Evolutionary conservation across 2,797 vertebrate species (phyloP), one percentile per base, ranked within the genome.

Genomic region (Pseudochirops cupreus): DNA sequence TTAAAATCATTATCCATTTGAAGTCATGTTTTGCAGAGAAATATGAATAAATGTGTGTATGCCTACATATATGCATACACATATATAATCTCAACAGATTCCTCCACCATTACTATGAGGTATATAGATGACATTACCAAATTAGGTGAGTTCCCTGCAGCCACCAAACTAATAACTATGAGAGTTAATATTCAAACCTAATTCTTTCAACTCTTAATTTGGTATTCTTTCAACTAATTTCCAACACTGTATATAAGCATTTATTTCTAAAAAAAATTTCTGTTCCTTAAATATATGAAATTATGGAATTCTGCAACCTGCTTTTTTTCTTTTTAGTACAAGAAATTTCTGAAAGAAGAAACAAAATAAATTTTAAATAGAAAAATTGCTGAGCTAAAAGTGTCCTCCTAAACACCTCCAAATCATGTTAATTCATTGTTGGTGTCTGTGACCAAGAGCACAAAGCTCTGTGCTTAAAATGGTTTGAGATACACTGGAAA

Each of bases 401-500:
- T 97, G 90, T 97, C 62, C 94, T 97, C 94, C 1, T 95, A 56
- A 97, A 95, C 39, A 97, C 33, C 16, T 92, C 31, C 1, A 53
- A 93, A 94, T 74, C 3, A 33, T 93, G 1, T 50, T 96, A 92
- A 92, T 96, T 26, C 91, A 97, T 52, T 46, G 90, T 90, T 95
- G 93, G 11, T 95, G 93, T 97, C 96, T 95, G n/a, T 89, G 50
- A 11, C 58, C 90, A 94, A 96, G 92, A 98, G 93, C 92, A 92
- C 97, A 95, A 92, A 97, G 53, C 4, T 94, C 16, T 55, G 52
- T 33, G 56, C 56, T 93, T 74, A 93, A 52, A 97, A 97, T 55
- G 16, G 91, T 95, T 53, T 55, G 6, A 95, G 39, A 62, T 5
- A 46, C 90, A 4, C 24, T 91, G 91, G 46, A 97, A 96, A 82